Evolutionary conservation across 1,140 invertebrate genomes (phyloP), one percentile per base, ranked within the genome.

Genomic region (Tyrophagus putrescentiae): DNA sequence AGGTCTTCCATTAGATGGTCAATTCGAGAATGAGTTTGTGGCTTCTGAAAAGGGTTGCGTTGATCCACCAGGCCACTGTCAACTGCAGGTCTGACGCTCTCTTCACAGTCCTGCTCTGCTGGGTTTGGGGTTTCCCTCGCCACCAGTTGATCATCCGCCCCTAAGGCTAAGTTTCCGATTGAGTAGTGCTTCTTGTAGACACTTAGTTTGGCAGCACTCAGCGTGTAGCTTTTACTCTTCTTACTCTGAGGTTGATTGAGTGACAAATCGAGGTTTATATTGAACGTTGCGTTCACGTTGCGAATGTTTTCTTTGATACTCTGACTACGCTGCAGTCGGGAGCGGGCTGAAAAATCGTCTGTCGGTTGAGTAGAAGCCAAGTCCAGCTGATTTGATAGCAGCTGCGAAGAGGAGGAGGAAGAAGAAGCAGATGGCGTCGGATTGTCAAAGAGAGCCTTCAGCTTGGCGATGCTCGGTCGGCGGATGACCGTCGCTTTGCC

Each of bases 371-470:
- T n/a, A n/a, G n/a, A n/a, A n/a, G n/a, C n/a, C n/a, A n/a, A n/a
- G n/a, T n/a, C n/a, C n/a, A n/a, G n/a, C n/a, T n/a, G n/a, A n/a
- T n/a, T n/a, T n/a, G n/a, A n/a, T n/a, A n/a, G n/a, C n/a, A n/a
- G n/a, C n/a, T n/a, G n/a, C n/a, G n/a, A n/a, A n/a, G n/a, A n/a
- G n/a, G n/a, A n/a, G n/a, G n/a, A n/a, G n/a, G n/a, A n/a, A n/a
- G n/a, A n/a, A n/a, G n/a, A n/a, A n/a, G n/a, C n/a, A n/a, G n/a
- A n/a, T n/a, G n/a, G n/a, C n/a, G n/a, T n/a, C 27, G 59, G 61
- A 60, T 66, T 70, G 64, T 76, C 75, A 70, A 76, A 76, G n/a
- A 76, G 64, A 18, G 74, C 71, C 64, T 72, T 73, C 18, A 76
- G 65, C 61, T 73, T 73, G 0, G 71, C 68, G 60, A 76, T 75